Evolutionary conservation across 2,797 vertebrate genomes (phyloP).

Genomic region (Tenualosa ilisha): DNA sequence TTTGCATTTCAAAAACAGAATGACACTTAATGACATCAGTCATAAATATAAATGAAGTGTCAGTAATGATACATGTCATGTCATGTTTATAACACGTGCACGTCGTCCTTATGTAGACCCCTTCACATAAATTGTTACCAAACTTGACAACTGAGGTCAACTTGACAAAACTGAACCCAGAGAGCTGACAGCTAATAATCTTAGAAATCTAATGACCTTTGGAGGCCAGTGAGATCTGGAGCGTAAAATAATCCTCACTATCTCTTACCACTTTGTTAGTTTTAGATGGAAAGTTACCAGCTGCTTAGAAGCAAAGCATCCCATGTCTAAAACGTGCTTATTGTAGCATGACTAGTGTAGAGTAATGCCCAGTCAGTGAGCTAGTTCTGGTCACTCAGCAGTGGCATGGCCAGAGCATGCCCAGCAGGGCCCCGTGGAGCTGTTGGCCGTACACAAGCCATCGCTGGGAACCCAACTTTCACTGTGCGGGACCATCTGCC

Average conservation of each 20-base stretch:
- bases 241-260: neutral
- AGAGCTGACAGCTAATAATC: neutral
- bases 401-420: neutral
- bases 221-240: neutral
- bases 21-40: too few relatives aligned
- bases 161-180: neutral
- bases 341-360: neutral
- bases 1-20: too few relatives aligned
- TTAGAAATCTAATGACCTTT: neutral
- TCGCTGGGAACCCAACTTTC: neutral
- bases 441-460: neutral
- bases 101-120: too few relatives aligned
- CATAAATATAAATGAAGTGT: too few relatives aligned
- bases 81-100: too few relatives aligned
- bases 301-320: neutral
- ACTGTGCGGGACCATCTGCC: conserved; percentile 8
- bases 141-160: neutral
- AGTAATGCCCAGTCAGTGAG: neutral
- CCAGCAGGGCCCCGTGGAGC: neutral
- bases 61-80: too few relatives aligned
- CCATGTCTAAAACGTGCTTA: neutral
- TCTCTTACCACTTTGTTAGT: neutral
- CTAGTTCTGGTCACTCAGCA: neutral
- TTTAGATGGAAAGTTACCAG: neutral
- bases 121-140: too few relatives aligned